Percentiles rank a stretch among this genome's conserved stretches.
These are phyloP conservation scores for Sebastes oblongus DNA, from an alignment of 2,797 vertebrate genomes.

Conservation along the genomic window DNA sequence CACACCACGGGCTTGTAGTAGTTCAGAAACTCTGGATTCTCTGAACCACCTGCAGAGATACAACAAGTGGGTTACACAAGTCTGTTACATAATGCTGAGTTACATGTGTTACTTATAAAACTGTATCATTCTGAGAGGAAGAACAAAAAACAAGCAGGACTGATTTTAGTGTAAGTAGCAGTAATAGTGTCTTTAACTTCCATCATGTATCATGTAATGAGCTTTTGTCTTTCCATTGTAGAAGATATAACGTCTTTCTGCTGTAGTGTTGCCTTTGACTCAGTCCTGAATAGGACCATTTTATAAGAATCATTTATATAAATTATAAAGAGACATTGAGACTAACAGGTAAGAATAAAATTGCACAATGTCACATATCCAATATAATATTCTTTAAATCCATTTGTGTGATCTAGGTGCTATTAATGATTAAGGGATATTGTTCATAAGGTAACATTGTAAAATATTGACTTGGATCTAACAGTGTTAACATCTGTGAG, in stretches of 20 bases:
- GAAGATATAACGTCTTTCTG: neutral
- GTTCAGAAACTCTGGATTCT: conserved; percentile 89
- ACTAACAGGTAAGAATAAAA: neutral
- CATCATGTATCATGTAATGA: neutral
- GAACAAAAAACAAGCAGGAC: neutral
- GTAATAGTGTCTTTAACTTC: neutral
- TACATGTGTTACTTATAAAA: neutral
- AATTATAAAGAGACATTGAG: neutral
- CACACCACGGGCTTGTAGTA: conserved; percentile 97
- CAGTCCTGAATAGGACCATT: neutral
- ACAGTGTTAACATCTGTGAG: neutral
- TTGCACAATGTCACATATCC: neutral
- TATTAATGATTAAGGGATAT: neutral
- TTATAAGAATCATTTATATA: neutral
- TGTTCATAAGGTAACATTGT: neutral
- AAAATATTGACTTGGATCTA: neutral
- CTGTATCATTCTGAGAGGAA: neutral
- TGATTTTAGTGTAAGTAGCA: neutral
- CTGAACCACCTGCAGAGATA: conserved; percentile 85
- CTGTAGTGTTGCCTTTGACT: neutral
- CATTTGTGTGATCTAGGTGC: neutral
- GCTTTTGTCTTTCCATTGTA: neutral
- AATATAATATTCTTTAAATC: neutral
- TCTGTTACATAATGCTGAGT: neutral
- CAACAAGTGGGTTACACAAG: conserved; percentile 1